Evolutionary conservation across 2,113 vertebrate species (phyloP).

Genomic region (Brachyhypopomus gauderio): DNA sequence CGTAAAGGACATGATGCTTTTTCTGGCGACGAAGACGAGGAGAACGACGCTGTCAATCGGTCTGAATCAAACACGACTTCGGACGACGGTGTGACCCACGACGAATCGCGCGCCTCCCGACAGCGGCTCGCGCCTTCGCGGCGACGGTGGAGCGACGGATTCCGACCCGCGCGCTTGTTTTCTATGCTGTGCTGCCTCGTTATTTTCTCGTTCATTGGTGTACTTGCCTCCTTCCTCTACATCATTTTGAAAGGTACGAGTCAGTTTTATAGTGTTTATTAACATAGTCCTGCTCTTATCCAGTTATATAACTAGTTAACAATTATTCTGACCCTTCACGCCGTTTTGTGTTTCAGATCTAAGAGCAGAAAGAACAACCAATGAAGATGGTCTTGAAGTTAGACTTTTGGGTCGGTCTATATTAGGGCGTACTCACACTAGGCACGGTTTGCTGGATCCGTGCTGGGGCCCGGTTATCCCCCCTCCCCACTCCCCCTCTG

Average conservation of each 20-base stretch:
- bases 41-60: background rate
- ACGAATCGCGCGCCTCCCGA: background rate
- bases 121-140: background rate
- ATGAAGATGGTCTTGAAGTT: conserved; percentile 56
- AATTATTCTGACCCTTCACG: conserved; percentile 5
- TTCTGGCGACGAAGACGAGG: conserved; percentile 42
- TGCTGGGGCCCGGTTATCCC: too few relatives aligned
- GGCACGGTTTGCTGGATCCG: too few relatives aligned
- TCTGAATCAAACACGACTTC: background rate
- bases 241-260: conserved; percentile 53
- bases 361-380: conserved; percentile 46
- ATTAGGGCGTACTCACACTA: too few relatives aligned
- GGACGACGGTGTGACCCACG: background rate
- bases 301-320: background rate
- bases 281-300: background rate
- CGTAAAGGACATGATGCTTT: background rate
- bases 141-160: conserved; percentile 26
- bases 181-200: conserved; percentile 48
- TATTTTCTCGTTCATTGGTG: conserved; percentile 42
- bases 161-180: conserved; percentile 42
- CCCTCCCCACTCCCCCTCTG: too few relatives aligned
- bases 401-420: conserved; percentile 50
- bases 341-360: conserved; percentile 45
- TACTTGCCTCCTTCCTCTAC: conserved; percentile 47
- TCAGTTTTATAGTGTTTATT: background rate